Evolutionary conservation across 1,140 invertebrate species (phyloP).

Genomic region (Drosophila parvula): DNA sequence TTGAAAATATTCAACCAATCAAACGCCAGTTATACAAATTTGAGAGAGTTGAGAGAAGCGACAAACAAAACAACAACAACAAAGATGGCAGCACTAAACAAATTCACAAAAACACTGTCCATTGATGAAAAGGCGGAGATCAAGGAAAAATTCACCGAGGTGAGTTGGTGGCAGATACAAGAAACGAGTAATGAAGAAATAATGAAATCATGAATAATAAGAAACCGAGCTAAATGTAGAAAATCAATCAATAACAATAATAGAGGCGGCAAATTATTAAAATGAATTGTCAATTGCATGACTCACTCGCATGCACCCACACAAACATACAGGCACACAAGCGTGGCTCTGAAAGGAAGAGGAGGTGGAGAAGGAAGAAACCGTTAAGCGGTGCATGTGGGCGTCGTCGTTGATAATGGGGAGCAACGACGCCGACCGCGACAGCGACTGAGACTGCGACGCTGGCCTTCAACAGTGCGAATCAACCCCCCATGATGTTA

Average conservation of each 20-base stretch:
- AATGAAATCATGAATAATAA: conserved; percentile 9
- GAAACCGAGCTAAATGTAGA: neutral
- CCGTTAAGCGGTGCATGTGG: conserved; percentile 78
- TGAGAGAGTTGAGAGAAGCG: conserved; percentile 50
- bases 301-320: conserved; percentile 49
- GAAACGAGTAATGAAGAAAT: conserved; percentile 12
- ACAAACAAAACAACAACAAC: conserved; percentile 24
- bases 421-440: conserved; percentile 33
- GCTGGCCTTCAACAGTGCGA: conserved; percentile 73
- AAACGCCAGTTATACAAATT: conserved; percentile 52
- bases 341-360: conserved; percentile 24
- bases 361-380: conserved; percentile 17
- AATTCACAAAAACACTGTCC: conserved; percentile 83
- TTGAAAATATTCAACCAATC: conserved; percentile 71
- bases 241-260: conserved; percentile 35
- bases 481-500: conserved; percentile 73
- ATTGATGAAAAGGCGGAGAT: conserved; percentile 83
- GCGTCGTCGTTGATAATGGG: conserved; percentile 50
- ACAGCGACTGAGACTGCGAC: conserved; percentile 31
- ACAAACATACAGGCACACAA: conserved; percentile 5
- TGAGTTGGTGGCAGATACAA: conserved; percentile 56
- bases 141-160: conserved; percentile 83
- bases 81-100: conserved; percentile 80
- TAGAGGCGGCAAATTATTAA: conserved; percentile 33
- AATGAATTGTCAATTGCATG: conserved; percentile 68